phyloP scores from a whole-genome alignment of 2,797 vertebrate genomes.

The Sibirionetta formosa region DNA sequence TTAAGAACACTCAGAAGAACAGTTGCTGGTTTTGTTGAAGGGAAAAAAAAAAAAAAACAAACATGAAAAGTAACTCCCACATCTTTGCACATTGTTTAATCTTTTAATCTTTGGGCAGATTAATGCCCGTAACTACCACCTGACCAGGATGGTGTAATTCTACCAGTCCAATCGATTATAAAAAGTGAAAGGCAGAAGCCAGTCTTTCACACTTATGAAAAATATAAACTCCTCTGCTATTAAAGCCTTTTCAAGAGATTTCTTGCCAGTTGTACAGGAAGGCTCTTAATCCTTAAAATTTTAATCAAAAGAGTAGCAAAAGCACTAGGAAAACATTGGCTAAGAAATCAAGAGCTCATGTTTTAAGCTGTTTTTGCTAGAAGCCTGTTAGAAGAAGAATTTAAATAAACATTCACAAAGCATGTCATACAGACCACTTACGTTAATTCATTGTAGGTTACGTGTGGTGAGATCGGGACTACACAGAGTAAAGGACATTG shows the following conservation, averaged over 20 bases:
- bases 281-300: not conserved
- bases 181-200: conserved; percentile 19
- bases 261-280: not conserved
- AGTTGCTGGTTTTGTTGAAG: conserved; percentile 5
- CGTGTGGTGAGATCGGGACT: not conserved
- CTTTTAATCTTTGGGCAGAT: conserved; percentile 67
- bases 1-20: not conserved
- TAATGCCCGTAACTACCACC: conserved; percentile 56
- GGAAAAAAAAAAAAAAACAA: not conserved
- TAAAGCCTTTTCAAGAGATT: not conserved
- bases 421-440: not conserved
- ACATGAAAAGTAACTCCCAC: not conserved
- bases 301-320: not conserved
- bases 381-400: not conserved
- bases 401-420: not conserved
- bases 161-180: conserved; percentile 7
- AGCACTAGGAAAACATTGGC: not conserved
- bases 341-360: not conserved
- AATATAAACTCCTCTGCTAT: not conserved
- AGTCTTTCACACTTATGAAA: not conserved
- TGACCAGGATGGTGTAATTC: conserved; percentile 59
- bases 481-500: not conserved
- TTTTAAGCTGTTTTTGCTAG: not conserved
- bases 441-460: not conserved
- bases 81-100: conserved; percentile 23